These are phyloP conservation scores for Limanda limanda DNA, from an alignment of 2,113 vertebrate genomes.

Conservation along the genomic window DNA sequence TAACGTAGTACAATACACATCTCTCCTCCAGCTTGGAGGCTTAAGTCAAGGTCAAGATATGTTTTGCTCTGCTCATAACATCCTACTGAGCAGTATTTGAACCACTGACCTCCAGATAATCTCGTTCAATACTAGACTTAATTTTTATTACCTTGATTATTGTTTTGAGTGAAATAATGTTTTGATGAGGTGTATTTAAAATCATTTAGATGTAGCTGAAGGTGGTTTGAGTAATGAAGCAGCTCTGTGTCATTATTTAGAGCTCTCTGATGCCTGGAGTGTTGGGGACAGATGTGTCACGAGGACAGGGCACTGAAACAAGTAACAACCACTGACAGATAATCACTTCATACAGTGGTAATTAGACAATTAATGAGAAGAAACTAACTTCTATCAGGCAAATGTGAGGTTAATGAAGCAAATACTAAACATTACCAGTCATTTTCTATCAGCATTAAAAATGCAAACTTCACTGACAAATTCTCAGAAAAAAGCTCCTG, in stretches of 20 bases:
- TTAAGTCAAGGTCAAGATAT: not conserved
- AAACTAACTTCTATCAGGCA: constrained; percentile 14
- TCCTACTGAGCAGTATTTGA: not conserved
- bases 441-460: constrained; percentile 5
- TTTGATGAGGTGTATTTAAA: constrained; percentile 6
- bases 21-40: not conserved
- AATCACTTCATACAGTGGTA: not conserved
- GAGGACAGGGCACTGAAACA: not conserved
- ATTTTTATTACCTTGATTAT: not conserved
- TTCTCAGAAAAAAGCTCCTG: not conserved
- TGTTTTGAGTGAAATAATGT: constrained; percentile 4
- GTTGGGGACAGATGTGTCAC: not conserved
- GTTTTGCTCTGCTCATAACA: not conserved
- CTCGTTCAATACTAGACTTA: not conserved
- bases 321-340: not conserved
- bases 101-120: not conserved
- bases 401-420: constrained; percentile 37
- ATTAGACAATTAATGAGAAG: constrained; percentile 9
- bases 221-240: constrained; percentile 22
- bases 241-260: not conserved
- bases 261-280: constrained; percentile 11
- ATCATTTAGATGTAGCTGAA: constrained; percentile 4
- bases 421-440: constrained; percentile 8
- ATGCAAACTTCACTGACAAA: constrained; percentile 2
- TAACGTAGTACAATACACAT: not conserved